phyloP scores from a whole-genome alignment of 2,888 invertebrate genomes.

The Melipona beecheii region DNA sequence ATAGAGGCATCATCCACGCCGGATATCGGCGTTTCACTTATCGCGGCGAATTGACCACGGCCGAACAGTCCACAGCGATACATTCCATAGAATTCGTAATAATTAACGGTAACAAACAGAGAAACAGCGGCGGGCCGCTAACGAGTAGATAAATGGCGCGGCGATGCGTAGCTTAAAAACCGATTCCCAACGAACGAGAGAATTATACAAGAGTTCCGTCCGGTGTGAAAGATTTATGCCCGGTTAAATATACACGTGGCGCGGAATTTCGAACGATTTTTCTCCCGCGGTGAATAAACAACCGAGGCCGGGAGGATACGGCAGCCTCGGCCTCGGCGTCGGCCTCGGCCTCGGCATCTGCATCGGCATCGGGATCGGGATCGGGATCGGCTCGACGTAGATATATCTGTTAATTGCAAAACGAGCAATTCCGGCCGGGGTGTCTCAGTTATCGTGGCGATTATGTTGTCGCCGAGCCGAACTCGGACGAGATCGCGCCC shows the following conservation, averaged over 20 bases:
- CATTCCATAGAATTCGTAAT: constrained; percentile 65
- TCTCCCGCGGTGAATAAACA: constrained; percentile 40
- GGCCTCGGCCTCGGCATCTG: no score
- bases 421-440: constrained; percentile 50
- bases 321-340: no score
- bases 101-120: constrained; percentile 50
- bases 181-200: constrained; percentile 24
- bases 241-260: constrained; percentile 33
- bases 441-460: constrained; percentile 57
- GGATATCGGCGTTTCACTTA: constrained; percentile 54
- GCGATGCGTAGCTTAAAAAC: constrained; percentile 22
- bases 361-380: no score
- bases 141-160: constrained; percentile 48
- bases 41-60: constrained; percentile 47
- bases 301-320: background rate
- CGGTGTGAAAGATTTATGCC: constrained; percentile 24
- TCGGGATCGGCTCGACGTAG: constrained; percentile 20
- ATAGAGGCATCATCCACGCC: constrained; percentile 73
- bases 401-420: constrained; percentile 59
- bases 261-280: constrained; percentile 42
- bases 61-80: constrained; percentile 57
- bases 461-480: constrained; percentile 59
- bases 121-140: constrained; percentile 27
- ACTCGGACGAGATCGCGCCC: constrained; percentile 65
- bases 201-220: constrained; percentile 30